Conservation (phyloP, 1,140 invertebrate species). For the Lepidotrigona ventralis region DNA sequence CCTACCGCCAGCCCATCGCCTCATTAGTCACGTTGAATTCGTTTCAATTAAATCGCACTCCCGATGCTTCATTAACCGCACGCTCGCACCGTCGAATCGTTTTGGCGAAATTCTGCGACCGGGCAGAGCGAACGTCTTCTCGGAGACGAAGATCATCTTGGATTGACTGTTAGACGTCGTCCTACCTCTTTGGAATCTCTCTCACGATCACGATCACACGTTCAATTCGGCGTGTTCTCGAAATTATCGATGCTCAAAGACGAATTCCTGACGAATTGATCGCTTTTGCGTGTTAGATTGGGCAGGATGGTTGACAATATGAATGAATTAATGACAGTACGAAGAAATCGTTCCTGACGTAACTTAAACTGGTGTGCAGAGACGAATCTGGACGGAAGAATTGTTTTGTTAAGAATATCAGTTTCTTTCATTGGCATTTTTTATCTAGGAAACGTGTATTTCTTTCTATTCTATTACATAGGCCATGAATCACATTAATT, state of each 20-base stretch:
- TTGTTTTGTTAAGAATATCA: too few species aligned
- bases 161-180: neutral
- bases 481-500: too few species aligned
- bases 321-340: too few species aligned
- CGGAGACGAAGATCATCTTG: neutral
- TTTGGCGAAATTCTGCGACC: conserved; percentile 7
- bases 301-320: too few species aligned
- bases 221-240: neutral
- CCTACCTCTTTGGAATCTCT: too few species aligned
- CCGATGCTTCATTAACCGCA: conserved; percentile 40
- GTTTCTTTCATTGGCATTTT: too few species aligned
- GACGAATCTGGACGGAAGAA: too few species aligned
- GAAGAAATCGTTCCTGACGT: too few species aligned
- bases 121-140: neutral
- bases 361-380: too few species aligned
- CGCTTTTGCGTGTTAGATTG: too few species aligned
- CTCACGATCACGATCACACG: neutral
- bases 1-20: conserved; percentile 42
- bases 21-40: conserved; percentile 63
- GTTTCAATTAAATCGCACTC: conserved; percentile 56
- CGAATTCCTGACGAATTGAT: neutral
- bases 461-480: too few species aligned
- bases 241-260: neutral
- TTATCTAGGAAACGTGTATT: too few species aligned
- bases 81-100: neutral